These are phyloP conservation scores for Ephestia elutella DNA, from an alignment of 1,140 invertebrate species.

Conservation along the genomic window DNA sequence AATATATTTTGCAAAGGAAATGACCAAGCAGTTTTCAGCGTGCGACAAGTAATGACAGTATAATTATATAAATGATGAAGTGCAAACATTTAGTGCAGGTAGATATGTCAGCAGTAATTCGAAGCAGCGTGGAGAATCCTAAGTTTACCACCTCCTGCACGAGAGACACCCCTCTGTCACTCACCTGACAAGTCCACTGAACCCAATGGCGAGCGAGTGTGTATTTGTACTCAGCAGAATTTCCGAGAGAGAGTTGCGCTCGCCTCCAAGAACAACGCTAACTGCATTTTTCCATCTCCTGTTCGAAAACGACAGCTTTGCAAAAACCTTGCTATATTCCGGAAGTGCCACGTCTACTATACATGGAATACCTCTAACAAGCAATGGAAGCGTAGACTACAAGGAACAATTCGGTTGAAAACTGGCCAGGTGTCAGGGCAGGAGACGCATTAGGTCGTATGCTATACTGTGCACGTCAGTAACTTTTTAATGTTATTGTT, in stretches of 20 bases:
- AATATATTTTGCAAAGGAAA: slow-evolving; percentile 67
- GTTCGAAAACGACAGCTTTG: slow-evolving; percentile 37
- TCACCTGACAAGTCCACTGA: slow-evolving; percentile 22
- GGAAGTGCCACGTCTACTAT: slow-evolving; percentile 54
- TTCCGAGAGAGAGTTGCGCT: slow-evolving; percentile 26
- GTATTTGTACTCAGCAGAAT: slow-evolving; percentile 30
- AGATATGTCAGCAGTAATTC: slow-evolving; percentile 18
- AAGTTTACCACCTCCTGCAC: slow-evolving; percentile 26
- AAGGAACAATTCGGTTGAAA: slow-evolving; percentile 17
- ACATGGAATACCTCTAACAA: slow-evolving; percentile 44
- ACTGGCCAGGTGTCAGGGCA: slow-evolving; percentile 35
- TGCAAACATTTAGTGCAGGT: too few species aligned
- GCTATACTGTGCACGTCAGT: too few species aligned
- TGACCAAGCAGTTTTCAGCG: slow-evolving; percentile 50
- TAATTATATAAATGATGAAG: not conserved
- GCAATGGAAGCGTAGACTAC: slow-evolving; percentile 33
- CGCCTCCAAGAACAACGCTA: slow-evolving; percentile 46
- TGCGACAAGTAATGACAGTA: slow-evolving; percentile 29
- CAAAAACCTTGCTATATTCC: slow-evolving; percentile 49
- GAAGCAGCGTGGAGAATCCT: slow-evolving; percentile 27
- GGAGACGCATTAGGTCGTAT: slow-evolving; percentile 49
- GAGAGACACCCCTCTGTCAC: slow-evolving; percentile 23
- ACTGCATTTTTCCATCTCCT: not conserved
- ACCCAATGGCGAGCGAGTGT: slow-evolving; percentile 28
- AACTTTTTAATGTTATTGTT: slow-evolving; percentile 51